phyloP scores from a whole-genome alignment of 2,888 invertebrate genomes.

The Tanypteryx hageni region DNA sequence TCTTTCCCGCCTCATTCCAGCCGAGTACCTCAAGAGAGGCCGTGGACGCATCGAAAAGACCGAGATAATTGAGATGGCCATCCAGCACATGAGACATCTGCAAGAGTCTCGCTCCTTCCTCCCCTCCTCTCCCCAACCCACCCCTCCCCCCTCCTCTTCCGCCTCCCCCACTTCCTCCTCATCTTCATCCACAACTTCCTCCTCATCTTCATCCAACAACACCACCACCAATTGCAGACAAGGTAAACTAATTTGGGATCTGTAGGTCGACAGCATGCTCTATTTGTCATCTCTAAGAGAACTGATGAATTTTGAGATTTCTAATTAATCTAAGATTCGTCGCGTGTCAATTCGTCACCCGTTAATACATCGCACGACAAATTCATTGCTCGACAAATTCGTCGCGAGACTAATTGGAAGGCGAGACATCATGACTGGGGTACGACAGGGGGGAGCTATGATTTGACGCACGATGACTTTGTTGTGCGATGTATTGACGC shows the following conservation, averaged over 20 bases:
- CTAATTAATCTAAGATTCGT: too few species aligned
- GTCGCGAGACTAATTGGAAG: too few species aligned
- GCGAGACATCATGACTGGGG: too few species aligned
- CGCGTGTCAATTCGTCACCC: too few species aligned
- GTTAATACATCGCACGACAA: too few species aligned
- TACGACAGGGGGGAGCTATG: too few species aligned
- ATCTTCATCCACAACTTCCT: slow-evolving; percentile 9
- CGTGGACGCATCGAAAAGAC: slow-evolving; percentile 97
- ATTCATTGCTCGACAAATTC: too few species aligned
- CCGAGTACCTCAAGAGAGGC: slow-evolving; percentile 95
- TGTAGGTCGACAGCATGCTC: too few species aligned
- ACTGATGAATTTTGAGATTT: too few species aligned
- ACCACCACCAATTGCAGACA: background rate
- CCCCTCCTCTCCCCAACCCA: background rate
- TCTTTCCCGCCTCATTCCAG: slow-evolving; percentile 93
- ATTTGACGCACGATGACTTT: too few species aligned
- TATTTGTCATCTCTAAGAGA: too few species aligned
- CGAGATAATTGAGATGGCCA: slow-evolving; percentile 99
- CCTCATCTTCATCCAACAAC: slow-evolving; percentile 13
- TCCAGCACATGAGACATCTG: slow-evolving; percentile 93
- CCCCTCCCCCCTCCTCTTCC: background rate
- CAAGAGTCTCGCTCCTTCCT: slow-evolving; percentile 75
- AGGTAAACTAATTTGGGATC: background rate
- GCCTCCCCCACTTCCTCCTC: background rate
- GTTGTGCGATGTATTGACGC: too few species aligned